Evolutionary conservation across 1,140 invertebrate genomes (phyloP).

Genomic region (Sminthurinus signatus): DNA sequence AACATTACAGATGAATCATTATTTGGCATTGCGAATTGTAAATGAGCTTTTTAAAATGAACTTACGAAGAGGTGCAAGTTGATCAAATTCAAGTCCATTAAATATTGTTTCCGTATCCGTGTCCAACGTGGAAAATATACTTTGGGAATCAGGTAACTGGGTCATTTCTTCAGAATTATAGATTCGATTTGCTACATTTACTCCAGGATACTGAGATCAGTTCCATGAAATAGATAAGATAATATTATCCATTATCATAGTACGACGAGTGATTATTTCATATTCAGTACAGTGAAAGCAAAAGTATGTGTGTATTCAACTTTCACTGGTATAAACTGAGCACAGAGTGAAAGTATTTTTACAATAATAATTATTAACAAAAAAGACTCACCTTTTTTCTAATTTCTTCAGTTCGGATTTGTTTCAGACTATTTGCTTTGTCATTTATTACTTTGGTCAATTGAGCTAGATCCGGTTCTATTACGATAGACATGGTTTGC

Average conservation of each 20-base stretch:
- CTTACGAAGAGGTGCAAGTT: slow-evolving; percentile 28
- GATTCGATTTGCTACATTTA: neutral
- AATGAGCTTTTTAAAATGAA: too few species aligned
- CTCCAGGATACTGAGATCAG: neutral
- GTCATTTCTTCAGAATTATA: neutral
- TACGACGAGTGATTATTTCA: too few species aligned
- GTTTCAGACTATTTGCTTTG: neutral
- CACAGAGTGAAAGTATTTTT: too few species aligned
- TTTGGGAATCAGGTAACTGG: neutral
- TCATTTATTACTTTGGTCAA: slow-evolving; percentile 20
- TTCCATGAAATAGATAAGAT: neutral
- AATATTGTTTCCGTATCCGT: slow-evolving; percentile 22
- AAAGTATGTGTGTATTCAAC: too few species aligned
- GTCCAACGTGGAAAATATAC: slow-evolving; percentile 3
- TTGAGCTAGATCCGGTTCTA: slow-evolving; percentile 7
- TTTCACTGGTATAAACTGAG: too few species aligned
- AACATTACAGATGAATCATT: too few species aligned
- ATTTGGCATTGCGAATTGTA: too few species aligned
- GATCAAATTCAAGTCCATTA: slow-evolving; percentile 20
- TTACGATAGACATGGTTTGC: slow-evolving; percentile 20
- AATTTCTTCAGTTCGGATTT: slow-evolving; percentile 2
- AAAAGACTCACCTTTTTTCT: slow-evolving; percentile 2
- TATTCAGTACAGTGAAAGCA: too few species aligned
- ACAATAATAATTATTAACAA: too few species aligned
- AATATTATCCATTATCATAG: too few species aligned